These are phyloP conservation scores for Misgurnus mizolepis DNA, from an alignment of 2,113 vertebrate species.

Conservation along the genomic window DNA sequence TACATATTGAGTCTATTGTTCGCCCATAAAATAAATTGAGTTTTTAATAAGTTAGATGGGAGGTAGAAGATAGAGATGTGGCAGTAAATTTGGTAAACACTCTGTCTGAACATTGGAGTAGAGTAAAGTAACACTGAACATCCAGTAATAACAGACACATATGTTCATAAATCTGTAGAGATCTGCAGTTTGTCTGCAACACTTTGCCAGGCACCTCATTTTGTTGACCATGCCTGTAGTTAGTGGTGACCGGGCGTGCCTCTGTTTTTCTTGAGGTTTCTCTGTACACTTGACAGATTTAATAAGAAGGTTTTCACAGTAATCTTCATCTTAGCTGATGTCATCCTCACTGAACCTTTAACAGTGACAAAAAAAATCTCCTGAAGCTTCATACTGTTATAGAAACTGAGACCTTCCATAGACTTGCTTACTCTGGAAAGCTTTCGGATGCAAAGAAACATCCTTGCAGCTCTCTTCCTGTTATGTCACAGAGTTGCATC, in stretches of 20 bases:
- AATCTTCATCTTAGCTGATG: background rate
- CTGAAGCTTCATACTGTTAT: slow-evolving; percentile 1
- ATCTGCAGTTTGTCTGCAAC: slow-evolving; percentile 6
- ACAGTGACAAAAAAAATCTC: background rate
- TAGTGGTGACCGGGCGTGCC: slow-evolving; percentile 40
- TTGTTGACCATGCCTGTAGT: slow-evolving; percentile 4
- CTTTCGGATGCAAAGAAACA: slow-evolving; percentile 30
- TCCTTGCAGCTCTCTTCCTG: slow-evolving; percentile 32
- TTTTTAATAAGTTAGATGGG: too few species aligned
- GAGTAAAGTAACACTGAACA: too few species aligned
- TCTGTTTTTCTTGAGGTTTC: slow-evolving; percentile 43
- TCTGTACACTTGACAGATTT: slow-evolving; percentile 19
- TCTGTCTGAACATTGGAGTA: background rate
- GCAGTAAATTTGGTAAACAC: too few species aligned
- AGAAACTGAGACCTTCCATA: slow-evolving; percentile 19
- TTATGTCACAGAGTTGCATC: slow-evolving; percentile 48
- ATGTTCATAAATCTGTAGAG: slow-evolving; percentile 12
- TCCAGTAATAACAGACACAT: background rate
- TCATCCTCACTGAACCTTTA: background rate
- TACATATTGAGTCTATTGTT: too few species aligned
- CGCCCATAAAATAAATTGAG: too few species aligned
- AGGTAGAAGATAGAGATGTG: too few species aligned
- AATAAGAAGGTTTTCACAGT: background rate
- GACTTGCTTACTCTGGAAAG: slow-evolving; percentile 30
- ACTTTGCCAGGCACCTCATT: slow-evolving; percentile 12